Evolutionary conservation across 2,797 vertebrate genomes (phyloP).

Genomic region (Siniperca undulata): DNA sequence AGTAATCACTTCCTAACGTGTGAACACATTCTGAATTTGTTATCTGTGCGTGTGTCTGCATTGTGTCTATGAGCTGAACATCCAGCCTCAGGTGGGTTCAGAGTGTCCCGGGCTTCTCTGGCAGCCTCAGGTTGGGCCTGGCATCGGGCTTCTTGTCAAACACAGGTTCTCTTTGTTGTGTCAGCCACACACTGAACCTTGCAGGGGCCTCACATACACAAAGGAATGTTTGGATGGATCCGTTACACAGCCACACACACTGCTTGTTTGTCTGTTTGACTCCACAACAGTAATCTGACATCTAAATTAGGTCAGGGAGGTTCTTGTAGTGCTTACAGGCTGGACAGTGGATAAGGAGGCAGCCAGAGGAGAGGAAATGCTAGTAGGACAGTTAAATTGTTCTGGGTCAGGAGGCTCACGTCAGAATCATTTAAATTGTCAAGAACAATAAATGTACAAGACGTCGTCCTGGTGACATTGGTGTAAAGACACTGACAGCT

Average conservation of each 20-base stretch:
- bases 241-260: slow-evolving; percentile 75
- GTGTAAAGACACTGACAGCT: slow-evolving; percentile 33
- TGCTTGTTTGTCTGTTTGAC: slow-evolving; percentile 78
- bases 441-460: slow-evolving; percentile 37
- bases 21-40: not conserved
- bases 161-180: slow-evolving; percentile 84
- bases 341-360: slow-evolving; percentile 39
- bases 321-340: slow-evolving; percentile 48
- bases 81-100: slow-evolving; percentile 62
- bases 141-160: slow-evolving; percentile 73
- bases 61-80: slow-evolving; percentile 2
- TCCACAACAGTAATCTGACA: slow-evolving; percentile 77
- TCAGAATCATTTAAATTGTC: slow-evolving; percentile 45
- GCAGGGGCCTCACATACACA: slow-evolving; percentile 79
- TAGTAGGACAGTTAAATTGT: slow-evolving; percentile 41
- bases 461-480: slow-evolving; percentile 8
- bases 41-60: not conserved
- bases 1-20: not conserved
- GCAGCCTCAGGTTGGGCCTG: slow-evolving; percentile 64
- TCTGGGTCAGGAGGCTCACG: slow-evolving; percentile 37
- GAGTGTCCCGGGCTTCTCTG: slow-evolving; percentile 50
- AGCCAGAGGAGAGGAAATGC: slow-evolving; percentile 47
- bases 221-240: slow-evolving; percentile 82
- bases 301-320: slow-evolving; percentile 73
- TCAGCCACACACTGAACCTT: slow-evolving; percentile 77